phyloP scores from a whole-genome alignment of 1,140 invertebrate species.

The Euura lappo region DNA sequence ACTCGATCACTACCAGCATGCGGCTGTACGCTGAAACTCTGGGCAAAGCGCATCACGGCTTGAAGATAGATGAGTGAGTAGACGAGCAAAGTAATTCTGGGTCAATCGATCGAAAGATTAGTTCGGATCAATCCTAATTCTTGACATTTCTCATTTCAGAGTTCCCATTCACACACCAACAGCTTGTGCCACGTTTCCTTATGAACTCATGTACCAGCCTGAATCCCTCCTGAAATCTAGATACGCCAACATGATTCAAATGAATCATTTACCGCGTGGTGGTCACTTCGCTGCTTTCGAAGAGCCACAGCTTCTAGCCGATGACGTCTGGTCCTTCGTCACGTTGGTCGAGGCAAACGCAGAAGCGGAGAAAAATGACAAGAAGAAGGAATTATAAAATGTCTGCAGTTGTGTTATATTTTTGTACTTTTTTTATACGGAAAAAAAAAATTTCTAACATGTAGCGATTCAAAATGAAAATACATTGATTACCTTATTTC shows the following conservation, averaged over 20 bases:
- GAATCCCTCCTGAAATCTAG: conserved; percentile 66
- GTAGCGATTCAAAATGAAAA: too few relatives aligned
- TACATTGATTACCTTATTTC: too few relatives aligned
- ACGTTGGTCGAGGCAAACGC: conserved; percentile 16
- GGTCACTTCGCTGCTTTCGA: conserved; percentile 90
- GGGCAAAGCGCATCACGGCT: conserved; percentile 41
- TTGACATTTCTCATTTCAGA: conserved; percentile 52
- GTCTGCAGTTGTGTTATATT: too few relatives aligned
- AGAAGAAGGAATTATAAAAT: neutral
- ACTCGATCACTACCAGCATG: conserved; percentile 77
- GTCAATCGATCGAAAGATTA: neutral
- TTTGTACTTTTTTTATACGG: too few relatives aligned
- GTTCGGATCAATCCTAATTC: neutral
- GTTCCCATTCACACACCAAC: conserved; percentile 67
- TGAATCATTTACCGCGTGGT: conserved; percentile 67
- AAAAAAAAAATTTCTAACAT: too few relatives aligned
- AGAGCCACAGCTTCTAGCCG: conserved; percentile 71
- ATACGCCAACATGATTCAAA: conserved; percentile 70
- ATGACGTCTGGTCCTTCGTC: conserved; percentile 66
- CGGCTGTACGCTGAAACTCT: conserved; percentile 78
- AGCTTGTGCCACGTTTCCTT: conserved; percentile 68
- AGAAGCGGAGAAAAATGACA: conserved; percentile 29
- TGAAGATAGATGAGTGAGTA: conserved; percentile 61
- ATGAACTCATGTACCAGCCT: conserved; percentile 68
- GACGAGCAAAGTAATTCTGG: neutral